Evolutionary conservation across 2,113 vertebrate genomes (phyloP).

Genomic region (Heloderma charlesbogerti): DNA sequence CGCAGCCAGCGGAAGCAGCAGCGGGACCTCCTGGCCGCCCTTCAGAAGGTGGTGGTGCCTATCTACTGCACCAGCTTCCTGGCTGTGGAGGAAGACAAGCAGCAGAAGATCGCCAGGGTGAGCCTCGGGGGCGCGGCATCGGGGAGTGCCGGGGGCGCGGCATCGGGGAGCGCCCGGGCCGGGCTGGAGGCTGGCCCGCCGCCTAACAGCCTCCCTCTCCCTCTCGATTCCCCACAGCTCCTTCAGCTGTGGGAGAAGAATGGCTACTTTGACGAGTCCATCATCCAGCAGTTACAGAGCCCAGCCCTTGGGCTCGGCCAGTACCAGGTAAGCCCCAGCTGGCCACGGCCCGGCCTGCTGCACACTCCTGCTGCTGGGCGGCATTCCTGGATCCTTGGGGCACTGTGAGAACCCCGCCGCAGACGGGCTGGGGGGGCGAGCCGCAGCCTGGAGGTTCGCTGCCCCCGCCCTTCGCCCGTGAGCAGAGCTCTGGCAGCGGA

Average conservation of each 20-base stretch:
- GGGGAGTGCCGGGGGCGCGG: not conserved
- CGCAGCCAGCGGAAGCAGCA: conserved; percentile 96
- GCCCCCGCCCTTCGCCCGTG: no score
- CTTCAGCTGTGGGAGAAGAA: conserved; percentile 99
- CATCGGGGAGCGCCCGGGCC: not conserved
- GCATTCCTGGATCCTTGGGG: no score
- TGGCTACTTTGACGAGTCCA: conserved; percentile 95
- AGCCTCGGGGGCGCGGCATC: not conserved
- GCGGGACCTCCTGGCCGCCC: conserved; percentile 91
- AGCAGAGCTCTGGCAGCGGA: no score
- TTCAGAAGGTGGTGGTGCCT: conserved; percentile 98
- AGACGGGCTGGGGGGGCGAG: no score
- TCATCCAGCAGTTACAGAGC: conserved; percentile 96
- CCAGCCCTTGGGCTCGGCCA: conserved; percentile 95
- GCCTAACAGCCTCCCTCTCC: not conserved
- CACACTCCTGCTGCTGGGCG: no score
- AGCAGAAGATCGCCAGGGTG: conserved; percentile 97
- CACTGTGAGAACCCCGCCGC: no score
- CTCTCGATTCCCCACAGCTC: conserved; percentile 78
- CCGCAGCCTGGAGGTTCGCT: no score
- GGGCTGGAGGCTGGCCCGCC: not conserved
- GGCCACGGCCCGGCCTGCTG: not conserved
- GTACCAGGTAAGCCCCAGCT: conserved; percentile 86
- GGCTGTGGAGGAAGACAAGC: conserved; percentile 97
- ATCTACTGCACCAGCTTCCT: conserved; percentile 98